phyloP scores from a whole-genome alignment of 2,113 vertebrate species.

The Donacobius atricapilla region DNA sequence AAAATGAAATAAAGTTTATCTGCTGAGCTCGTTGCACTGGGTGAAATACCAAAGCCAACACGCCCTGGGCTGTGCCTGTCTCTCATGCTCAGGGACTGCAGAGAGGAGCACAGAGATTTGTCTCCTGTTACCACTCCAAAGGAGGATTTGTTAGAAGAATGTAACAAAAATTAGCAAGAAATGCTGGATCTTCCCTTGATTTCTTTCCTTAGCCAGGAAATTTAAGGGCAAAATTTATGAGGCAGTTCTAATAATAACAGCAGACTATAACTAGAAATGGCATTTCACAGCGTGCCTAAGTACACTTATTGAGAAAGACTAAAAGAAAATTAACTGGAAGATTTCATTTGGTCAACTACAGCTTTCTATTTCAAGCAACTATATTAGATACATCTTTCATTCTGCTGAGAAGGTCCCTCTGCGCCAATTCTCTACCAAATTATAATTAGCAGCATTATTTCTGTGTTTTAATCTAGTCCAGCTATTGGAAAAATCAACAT shows the following conservation, averaged over 20 bases:
- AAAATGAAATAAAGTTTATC: background rate
- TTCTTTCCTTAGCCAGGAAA: background rate
- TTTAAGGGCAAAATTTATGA: background rate
- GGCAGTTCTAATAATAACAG: background rate
- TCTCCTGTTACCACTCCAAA: background rate
- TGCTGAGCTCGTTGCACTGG: background rate
- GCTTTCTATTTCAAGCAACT: background rate
- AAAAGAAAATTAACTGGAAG: background rate
- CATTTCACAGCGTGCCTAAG: background rate
- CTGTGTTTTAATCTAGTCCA: background rate
- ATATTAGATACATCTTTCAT: background rate
- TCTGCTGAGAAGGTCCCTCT: background rate
- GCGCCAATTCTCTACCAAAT: background rate
- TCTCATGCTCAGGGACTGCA: background rate
- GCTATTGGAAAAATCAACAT: background rate
- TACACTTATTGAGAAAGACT: background rate
- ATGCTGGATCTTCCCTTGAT: background rate
- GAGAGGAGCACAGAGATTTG: background rate
- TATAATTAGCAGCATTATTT: constrained; percentile 23
- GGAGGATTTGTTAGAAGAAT: background rate
- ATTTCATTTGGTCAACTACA: background rate
- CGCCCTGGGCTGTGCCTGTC: background rate
- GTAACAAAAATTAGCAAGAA: background rate
- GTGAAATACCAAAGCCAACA: background rate
- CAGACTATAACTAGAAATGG: background rate